Evolutionary conservation across 2,113 vertebrate species (phyloP).

Genomic region (Holacanthus passer): DNA sequence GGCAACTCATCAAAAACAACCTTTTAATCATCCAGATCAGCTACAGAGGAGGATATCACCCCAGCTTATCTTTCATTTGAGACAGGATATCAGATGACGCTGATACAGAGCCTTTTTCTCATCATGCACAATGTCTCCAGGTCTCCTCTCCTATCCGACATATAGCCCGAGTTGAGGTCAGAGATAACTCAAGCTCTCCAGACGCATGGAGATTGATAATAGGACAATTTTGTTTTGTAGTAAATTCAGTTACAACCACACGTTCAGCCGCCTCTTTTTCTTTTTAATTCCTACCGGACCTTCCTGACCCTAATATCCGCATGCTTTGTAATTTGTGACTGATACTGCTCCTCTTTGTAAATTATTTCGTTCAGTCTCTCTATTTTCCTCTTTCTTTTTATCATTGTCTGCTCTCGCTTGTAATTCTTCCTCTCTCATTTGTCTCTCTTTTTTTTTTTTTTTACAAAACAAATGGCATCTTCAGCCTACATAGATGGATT

Average conservation of each 20-base stretch:
- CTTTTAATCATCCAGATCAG: conserved; percentile 69
- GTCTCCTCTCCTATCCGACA: conserved; percentile 38
- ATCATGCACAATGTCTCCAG: conserved; percentile 53
- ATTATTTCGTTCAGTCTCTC: conserved; percentile 47
- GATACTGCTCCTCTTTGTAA: conserved; percentile 38
- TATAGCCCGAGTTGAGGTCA: conserved; percentile 48
- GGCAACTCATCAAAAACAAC: conserved; percentile 64
- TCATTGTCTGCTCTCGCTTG: conserved; percentile 41
- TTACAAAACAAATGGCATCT: conserved; percentile 48
- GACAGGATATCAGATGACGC: conserved; percentile 69
- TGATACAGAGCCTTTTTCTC: conserved; percentile 56
- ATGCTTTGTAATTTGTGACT: conserved; percentile 48
- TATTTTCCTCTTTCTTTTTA: conserved; percentile 43
- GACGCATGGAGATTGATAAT: conserved; percentile 42
- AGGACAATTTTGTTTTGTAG: conserved; percentile 26
- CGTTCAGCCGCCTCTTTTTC: conserved; percentile 10
- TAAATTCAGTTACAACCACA: conserved; percentile 30
- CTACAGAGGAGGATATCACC: conserved; percentile 63
- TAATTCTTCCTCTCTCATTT: conserved; percentile 46
- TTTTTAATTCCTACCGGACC: conserved; percentile 55
- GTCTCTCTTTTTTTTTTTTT: conserved; percentile 41
- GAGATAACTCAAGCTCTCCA: conserved; percentile 55
- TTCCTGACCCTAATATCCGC: conserved; percentile 36
- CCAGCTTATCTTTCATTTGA: conserved; percentile 72
- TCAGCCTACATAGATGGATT: conserved; percentile 54